Base-by-base conservation (phyloP, 1,140 invertebrate genomes). In the Kradibia gibbosae region DNA sequence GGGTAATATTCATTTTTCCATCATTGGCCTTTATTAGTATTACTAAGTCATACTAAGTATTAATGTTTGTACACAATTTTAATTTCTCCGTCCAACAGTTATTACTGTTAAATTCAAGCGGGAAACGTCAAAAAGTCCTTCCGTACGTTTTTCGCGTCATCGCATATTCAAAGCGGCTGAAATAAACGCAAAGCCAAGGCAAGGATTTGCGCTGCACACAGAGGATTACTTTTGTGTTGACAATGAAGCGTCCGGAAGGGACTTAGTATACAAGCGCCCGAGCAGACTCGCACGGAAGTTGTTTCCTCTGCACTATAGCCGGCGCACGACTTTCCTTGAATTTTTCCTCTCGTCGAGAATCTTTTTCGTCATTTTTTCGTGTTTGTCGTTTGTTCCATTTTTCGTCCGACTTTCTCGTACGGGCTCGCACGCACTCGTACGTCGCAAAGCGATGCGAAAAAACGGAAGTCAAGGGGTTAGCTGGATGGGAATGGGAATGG, bases 391-490 rank as follows among this genome's bases (percentile, higher is more conserved):
- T 7, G n/a, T 71, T 36, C 25, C 36, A 31, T 22, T 71, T 70
- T 60, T 39, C n/a, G 39, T 39, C 42, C 39, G 28, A 65, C 60
- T 77, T 79, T 25, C 39, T 62, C 77, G 22, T 62, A 39, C 42
- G 57, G 31, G 34, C 31, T 22, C 28, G 45, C 10, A 57, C 28
- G 20, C 57, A 11, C n/a, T n/a, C n/a, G n/a, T n/a, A n/a, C n/a
- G 39, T n/a, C 11, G 45, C 48, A 34, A 55, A 3, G n/a, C 60
- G 20, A 31, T 39, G 74, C 57, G 70, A 75, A 83, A 75, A 79
- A 79, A 71, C 71, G 60, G 71, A 83, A 76, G 78, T 65, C 1
- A 28, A 67, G 53, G n/a, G 28, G 31, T n/a, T n/a, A n/a, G 28
- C 28, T 3, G n/a, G 65, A 22, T 22, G 5, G 55, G 55, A n/a